Base-by-base conservation (phyloP, 2,797 vertebrate species). In the Pachyuromys duprasi region DNA sequence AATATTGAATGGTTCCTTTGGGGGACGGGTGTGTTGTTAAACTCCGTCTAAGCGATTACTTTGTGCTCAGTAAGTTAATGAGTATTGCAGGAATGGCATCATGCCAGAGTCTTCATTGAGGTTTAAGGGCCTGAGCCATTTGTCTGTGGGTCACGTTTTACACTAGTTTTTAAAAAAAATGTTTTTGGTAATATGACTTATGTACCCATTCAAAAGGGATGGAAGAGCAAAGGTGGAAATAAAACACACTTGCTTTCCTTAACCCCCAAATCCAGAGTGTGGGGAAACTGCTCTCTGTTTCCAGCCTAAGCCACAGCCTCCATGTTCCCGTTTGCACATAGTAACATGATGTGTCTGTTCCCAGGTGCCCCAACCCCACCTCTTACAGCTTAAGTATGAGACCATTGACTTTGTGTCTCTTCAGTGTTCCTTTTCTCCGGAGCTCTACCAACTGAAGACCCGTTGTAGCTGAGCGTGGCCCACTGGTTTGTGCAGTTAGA, bases 1-100 rank as follows among this genome's bases (percentile, higher is more conserved):
- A 93, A 92, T 94, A 94, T 89, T 91, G 93, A 96, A 96, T 89
- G 81, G 79, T 84, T 39, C 36, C 75, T 76, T 89, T 74, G 62
- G 75, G 13, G 33, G 45, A 33, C 4, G 36, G 28, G 9, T 24
- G 33, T 72, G 33, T 82, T 93, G 83, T 93, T 95, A 88, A 97
- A 94, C 89, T 95, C 93, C 80, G 49, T 81, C 69, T 86, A 89
- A 95, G 74, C 86, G 95, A 95, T 96, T 97, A 93, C 92, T 94
- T 97, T 96, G 72, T 83, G 76, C 91, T 95, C 90, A 91, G 86
- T 86, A 93, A 67, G 79, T 90, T 94, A 90, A 83, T 55, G 92
- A 89, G 90, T 95, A 89, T 94, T 72, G 78, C 93, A 82, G 70
- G 63, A 33, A 90, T 70, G 92, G 92, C 81, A 70, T 18, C 0